These are phyloP conservation scores for Embidobia sp. DNA, from an alignment of 2,888 invertebrate species.

Conservation along the genomic window DNA sequence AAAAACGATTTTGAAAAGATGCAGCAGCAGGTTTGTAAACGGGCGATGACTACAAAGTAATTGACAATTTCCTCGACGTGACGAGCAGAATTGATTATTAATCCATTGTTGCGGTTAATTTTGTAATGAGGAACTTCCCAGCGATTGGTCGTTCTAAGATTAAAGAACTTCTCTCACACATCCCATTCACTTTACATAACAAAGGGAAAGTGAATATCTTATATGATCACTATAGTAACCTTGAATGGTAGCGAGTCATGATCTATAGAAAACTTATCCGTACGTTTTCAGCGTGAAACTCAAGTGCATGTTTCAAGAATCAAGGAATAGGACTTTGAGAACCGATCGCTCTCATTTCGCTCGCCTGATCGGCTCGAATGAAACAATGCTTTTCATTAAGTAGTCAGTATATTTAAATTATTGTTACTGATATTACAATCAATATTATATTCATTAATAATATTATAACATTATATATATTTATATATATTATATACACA, in stretches of 20 bases:
- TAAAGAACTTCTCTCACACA: slow-evolving; percentile 64
- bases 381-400: slow-evolving; percentile 1
- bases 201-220: slow-evolving; percentile 67
- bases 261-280: slow-evolving; percentile 53
- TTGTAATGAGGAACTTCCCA: slow-evolving; percentile 48
- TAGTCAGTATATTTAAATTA: slow-evolving; percentile 39
- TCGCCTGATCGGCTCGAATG: slow-evolving; percentile 1
- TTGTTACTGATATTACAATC: slow-evolving; percentile 16
- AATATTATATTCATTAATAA: no score
- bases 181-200: slow-evolving; percentile 67
- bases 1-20: no score
- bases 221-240: slow-evolving; percentile 64
- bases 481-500: slow-evolving; percentile 64
- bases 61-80: slow-evolving; percentile 18
- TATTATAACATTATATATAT: no score
- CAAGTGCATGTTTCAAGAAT: slow-evolving; percentile 52
- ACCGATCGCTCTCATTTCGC: slow-evolving; percentile 6
- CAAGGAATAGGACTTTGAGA: slow-evolving; percentile 38
- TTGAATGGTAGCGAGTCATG: slow-evolving; percentile 63
- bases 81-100: slow-evolving; percentile 35
- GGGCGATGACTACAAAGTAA: slow-evolving; percentile 11
- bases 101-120: slow-evolving; percentile 46
- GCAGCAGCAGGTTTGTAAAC: no score
- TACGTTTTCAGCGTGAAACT: slow-evolving; percentile 51
- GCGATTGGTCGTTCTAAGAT: slow-evolving; percentile 38